Conservation (phyloP, 2,888 invertebrate species). For the Clostera curtula region DNA sequence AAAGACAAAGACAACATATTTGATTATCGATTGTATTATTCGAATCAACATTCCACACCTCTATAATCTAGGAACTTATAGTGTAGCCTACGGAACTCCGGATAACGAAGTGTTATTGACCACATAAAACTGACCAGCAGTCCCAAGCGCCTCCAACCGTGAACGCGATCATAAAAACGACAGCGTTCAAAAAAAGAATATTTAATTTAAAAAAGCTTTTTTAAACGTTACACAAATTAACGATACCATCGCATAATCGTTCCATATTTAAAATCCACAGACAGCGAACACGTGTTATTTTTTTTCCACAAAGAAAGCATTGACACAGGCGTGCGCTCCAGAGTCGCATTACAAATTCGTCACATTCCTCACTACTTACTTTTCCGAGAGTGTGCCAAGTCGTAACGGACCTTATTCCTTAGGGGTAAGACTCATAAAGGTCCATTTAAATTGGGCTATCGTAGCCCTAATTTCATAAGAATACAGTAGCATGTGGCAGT, state of each 20-base stretch:
- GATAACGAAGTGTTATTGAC: no score
- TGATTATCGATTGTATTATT: no score
- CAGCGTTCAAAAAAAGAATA: no score
- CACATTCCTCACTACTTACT: conserved; percentile 31
- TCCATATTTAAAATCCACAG: conserved; percentile 20
- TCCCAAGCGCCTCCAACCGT: no score
- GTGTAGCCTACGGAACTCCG: no score
- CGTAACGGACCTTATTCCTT: conserved; percentile 20
- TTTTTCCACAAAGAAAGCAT: conserved; percentile 42
- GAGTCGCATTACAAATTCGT: conserved; percentile 54
- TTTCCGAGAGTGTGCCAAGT: conserved; percentile 12
- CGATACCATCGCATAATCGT: conserved; percentile 17
- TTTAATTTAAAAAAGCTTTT: conserved; percentile 10
- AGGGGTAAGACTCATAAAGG: conserved; percentile 16
- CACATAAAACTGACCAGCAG: no score
- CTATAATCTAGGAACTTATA: no score
- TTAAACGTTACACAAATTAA: conserved; percentile 15
- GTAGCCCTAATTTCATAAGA: conserved; percentile 40
- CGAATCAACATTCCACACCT: no score
- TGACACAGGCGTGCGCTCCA: conserved; percentile 43
- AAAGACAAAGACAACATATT: no score
- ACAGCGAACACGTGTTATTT: conserved; percentile 37
- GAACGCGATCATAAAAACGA: no score
- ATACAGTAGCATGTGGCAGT: conserved; percentile 44
- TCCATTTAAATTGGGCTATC: conserved; percentile 18